Conservation (phyloP, 2,113 vertebrate species). For the Ailuropoda melanoleuca region DNA sequence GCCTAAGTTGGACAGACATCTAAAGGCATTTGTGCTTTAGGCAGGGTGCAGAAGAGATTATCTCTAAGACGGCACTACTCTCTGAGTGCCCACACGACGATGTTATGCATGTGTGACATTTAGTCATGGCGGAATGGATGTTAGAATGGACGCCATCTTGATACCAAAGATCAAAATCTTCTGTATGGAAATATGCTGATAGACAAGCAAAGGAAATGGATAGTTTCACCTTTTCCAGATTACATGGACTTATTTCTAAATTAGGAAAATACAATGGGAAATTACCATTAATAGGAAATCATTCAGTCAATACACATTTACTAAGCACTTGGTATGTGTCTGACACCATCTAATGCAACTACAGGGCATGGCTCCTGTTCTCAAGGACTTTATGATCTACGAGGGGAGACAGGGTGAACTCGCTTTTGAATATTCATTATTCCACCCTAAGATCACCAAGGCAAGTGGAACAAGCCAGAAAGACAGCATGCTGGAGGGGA, state of each 20-base stretch:
- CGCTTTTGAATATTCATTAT: conserved; percentile 5
- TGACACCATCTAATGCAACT: neutral
- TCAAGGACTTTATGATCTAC: neutral
- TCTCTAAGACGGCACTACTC: neutral
- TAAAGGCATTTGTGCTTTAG: neutral
- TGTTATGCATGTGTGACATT: neutral
- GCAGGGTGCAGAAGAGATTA: neutral
- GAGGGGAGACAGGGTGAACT: neutral
- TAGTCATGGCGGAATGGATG: neutral
- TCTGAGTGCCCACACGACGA: neutral
- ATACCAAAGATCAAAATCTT: neutral
- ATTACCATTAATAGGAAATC: neutral
- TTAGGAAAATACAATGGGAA: neutral
- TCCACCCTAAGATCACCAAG: neutral
- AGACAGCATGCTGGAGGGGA: neutral
- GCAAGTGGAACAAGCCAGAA: neutral
- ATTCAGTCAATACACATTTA: neutral
- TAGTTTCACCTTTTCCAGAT: neutral
- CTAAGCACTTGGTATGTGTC: neutral
- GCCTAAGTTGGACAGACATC: neutral
- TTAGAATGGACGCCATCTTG: neutral
- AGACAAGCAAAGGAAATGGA: neutral
- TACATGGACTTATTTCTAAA: neutral
- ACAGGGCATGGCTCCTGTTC: neutral
- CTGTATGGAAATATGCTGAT: neutral